Base-by-base conservation (phyloP, 2,113 vertebrate species). In the Sphaerodactylus townsendi region DNA sequence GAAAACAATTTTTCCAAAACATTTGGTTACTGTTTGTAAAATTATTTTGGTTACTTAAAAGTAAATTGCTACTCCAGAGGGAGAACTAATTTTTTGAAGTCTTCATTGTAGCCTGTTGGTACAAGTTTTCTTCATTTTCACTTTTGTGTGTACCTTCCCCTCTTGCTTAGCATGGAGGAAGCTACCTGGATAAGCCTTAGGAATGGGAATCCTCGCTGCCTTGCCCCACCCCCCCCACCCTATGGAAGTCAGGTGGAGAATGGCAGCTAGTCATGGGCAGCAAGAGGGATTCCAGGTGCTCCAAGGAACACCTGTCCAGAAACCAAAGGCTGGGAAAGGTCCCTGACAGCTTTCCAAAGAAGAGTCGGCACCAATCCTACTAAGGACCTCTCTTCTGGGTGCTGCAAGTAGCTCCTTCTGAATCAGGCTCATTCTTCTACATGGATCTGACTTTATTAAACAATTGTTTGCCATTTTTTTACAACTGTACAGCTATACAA, bases 361-460 rank as follows among this genome's bases (percentile, higher is more conserved):
- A 44, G 44, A 44, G 44, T 44, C 44, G 4, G 25, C 1, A 0
- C 4, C 59, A 68, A 30, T 7, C 3, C 44, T 9, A 44, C 44
- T 44, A 9, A 44, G 44, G 28, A 37, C 25, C 85, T 68, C 78
- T 69, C 17, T 17, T 46, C 37, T 10, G 21, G 46, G 28, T 37
- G 10, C 3, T 80, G 66, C 82, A 87, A 64, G 74, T 5, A 0
- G 0, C 0, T 44, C 1, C 33, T 59, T 53, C 41, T 81, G 82
- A 62, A 1, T 0, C 21, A 23, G 46, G 17, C 48, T 30, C 82
- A 14, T 1, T 56, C 62, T 87, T 87, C n/a, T 81, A 53, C 74
- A 87, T 85, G 81, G 85, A 39, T 33, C 44, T 30, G 69, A 83
- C 59, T 95, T 94, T 94, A 93, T 93, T 94, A 92, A 89, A 78